Evolutionary conservation across 2,797 vertebrate genomes (phyloP).

Genomic region (Gallinago nigripennis): DNA sequence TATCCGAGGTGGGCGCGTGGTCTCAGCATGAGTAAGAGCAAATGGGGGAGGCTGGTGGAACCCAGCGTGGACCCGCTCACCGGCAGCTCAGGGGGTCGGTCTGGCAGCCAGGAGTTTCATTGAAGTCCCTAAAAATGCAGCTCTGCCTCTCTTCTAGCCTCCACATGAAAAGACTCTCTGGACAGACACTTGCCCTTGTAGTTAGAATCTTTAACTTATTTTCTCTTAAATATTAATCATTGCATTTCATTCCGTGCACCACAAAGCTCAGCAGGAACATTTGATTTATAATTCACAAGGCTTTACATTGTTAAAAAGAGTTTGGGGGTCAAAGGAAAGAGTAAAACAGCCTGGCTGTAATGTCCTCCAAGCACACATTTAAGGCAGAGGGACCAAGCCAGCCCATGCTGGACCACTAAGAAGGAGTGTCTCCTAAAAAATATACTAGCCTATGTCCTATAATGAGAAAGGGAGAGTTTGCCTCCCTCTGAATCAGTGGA

Average conservation of each 20-base stretch:
- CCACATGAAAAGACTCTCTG: background rate
- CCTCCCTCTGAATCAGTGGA: background rate
- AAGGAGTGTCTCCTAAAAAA: background rate
- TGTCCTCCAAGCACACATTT: background rate
- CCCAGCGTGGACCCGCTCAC: background rate
- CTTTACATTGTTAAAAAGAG: conserved; percentile 40
- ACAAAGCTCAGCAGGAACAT: conserved; percentile 49
- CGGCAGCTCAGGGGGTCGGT: background rate
- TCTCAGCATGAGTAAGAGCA: rapidly evolving
- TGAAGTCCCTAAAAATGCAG: background rate
- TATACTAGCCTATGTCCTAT: background rate
- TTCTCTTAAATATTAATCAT: conserved; percentile 72
- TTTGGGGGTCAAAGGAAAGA: conserved; percentile 7
- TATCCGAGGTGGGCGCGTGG: rapidly evolving
- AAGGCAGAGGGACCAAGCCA: background rate
- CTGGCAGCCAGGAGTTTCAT: background rate
- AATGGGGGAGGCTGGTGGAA: background rate
- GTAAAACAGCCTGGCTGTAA: background rate
- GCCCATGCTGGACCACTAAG: background rate
- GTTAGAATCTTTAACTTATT: conserved; percentile 58
- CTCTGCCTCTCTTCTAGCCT: background rate
- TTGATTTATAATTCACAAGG: conserved; percentile 42
- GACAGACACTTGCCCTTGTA: conserved; percentile 17
- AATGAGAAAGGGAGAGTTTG: background rate
- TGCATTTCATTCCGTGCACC: conserved; percentile 59